Conservation (phyloP, 2,888 invertebrate genomes). For the Pelosia muscerda region DNA sequence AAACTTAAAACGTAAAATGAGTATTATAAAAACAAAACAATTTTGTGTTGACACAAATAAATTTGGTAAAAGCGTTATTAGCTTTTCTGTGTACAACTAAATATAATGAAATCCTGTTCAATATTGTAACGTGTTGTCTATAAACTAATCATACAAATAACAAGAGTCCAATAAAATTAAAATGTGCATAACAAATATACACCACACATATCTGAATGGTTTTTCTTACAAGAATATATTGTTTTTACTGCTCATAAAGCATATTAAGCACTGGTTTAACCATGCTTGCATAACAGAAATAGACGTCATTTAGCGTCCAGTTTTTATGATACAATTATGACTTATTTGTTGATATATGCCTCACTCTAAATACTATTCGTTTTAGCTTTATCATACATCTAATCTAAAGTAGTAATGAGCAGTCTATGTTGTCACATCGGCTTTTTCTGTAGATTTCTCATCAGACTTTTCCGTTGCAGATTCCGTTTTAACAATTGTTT, state of each 20-base stretch:
- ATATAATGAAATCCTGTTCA: constrained; percentile 8
- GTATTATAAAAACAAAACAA: constrained; percentile 41
- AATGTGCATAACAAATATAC: constrained; percentile 25
- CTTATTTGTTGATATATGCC: constrained; percentile 23
- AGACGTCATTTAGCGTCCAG: constrained; percentile 6
- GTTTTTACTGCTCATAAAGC: constrained; percentile 29
- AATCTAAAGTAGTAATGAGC: constrained; percentile 25
- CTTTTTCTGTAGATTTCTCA: constrained; percentile 8
- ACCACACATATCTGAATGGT: constrained; percentile 18
- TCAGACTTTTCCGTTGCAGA: constrained; percentile 15
- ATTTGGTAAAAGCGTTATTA: constrained; percentile 1
- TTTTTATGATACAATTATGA: constrained; percentile 33
- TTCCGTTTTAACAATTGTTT: background rate
- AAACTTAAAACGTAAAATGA: constrained; percentile 33
- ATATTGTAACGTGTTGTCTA: constrained; percentile 23
- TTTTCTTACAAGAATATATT: constrained; percentile 32
- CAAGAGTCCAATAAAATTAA: constrained; percentile 29
- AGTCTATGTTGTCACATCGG: constrained; percentile 17
- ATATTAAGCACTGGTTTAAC: constrained; percentile 34
- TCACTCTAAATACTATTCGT: constrained; percentile 23
- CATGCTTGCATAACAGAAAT: constrained; percentile 30
- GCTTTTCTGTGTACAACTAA: background rate
- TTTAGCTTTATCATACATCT: constrained; percentile 28
- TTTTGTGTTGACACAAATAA: constrained; percentile 15
- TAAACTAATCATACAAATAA: constrained; percentile 28